Evolutionary conservation across 2,113 vertebrate species (phyloP), one percentile per base, ranked within the genome.

Genomic region (Zapus hudsonius): DNA sequence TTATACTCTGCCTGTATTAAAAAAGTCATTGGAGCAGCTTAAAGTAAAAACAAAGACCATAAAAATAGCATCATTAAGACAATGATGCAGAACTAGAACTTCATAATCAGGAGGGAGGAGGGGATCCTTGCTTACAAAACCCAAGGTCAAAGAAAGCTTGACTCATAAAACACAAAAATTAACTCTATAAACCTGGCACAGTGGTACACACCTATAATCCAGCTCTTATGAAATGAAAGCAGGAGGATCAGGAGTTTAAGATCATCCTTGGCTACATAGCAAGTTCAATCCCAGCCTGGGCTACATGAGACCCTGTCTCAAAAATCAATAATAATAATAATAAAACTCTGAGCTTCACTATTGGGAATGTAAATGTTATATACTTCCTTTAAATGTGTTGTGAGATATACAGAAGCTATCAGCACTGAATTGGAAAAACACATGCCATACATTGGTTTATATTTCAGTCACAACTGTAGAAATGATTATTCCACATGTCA

Each of bases 1-100:
- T 96, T 94, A 96, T 91, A 63, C 25, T 78, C 44, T 89, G 78
- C 25, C n/a, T 95, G 74, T 85, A 66, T 89, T 92, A 84, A 59
- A 31, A 57, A 88, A 91, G 70, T 40, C 79, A 63, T 76, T 91
- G 40, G 63, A 89, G 87, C 23, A 52, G 55, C 64, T n/a, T 61
- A 91, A 81, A 70, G 73, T 47, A 47, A 86, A 94, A 92, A 90
- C 69, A 91, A 86, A 79, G 27, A 72, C 36, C 27, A 90, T 36
- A 84, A 95, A 81, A 87, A 84, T 69, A 90, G 42, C 83, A 89
- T 92, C 83, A 93, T 72, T 70, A 92, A 47, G 70, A 82, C 55
- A 52, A 92, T n/a, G 17, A 36, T 36, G 69, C 57, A 80, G 72
- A 87, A 87, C 17, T 63, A 70, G 76, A 92, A 69, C 55, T 74